These are phyloP conservation scores for Eupithecia inturbata DNA, from an alignment of 2,888 invertebrate species.

Conservation along the genomic window DNA sequence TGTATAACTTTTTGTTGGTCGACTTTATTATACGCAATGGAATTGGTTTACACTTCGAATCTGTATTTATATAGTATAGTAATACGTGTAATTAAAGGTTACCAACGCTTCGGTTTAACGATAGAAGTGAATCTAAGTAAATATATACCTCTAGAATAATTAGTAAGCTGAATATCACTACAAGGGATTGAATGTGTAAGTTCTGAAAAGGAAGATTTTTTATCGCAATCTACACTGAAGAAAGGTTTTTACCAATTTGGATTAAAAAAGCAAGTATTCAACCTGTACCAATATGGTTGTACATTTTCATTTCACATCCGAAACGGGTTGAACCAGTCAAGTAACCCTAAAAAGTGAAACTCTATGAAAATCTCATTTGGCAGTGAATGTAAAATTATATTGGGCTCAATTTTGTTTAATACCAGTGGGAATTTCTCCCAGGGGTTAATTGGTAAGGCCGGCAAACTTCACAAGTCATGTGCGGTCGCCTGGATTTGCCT, in stretches of 20 bases:
- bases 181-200: not conserved
- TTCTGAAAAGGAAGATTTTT: not conserved
- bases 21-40: conserved; percentile 47
- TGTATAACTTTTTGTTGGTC: conserved; percentile 46
- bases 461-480: conserved; percentile 69
- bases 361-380: conserved; percentile 58
- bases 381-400: conserved; percentile 68
- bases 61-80: no score
- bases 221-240: not conserved
- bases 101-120: not conserved
- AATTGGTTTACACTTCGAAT: conserved; percentile 42
- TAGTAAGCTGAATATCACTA: not conserved
- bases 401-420: conserved; percentile 73
- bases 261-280: not conserved
- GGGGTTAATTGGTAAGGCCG: conserved; percentile 69
- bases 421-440: conserved; percentile 53
- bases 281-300: not conserved
- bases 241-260: not conserved
- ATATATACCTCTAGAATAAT: not conserved
- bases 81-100: no score
- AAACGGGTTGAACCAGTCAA: conserved; percentile 4
- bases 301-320: conserved; percentile 1
- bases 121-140: not conserved
- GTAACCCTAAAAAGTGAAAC: conserved; percentile 19
- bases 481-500: conserved; percentile 67